Evolutionary conservation across 2,113 vertebrate genomes (phyloP).

Genomic region (Nycticorax nycticorax): DNA sequence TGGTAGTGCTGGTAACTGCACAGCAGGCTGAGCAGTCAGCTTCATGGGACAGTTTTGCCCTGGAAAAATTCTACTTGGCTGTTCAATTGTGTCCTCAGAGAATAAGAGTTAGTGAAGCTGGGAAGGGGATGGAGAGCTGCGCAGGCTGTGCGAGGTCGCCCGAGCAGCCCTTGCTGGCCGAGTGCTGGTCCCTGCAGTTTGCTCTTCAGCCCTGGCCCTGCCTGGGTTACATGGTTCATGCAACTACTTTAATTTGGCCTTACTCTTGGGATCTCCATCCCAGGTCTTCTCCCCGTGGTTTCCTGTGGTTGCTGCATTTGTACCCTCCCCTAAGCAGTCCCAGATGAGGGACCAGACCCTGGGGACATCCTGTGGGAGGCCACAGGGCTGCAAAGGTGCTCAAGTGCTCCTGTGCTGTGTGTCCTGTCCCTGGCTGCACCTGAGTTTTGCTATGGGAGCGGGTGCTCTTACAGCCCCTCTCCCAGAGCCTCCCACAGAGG

Average conservation of each 20-base stretch:
- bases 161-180: background rate
- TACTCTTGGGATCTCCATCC: background rate
- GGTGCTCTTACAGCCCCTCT: background rate
- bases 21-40: background rate
- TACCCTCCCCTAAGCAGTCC: background rate
- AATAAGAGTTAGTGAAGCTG: background rate
- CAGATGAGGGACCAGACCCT: rapidly evolving
- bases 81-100: background rate
- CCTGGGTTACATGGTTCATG: background rate
- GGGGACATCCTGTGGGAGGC: rapidly evolving
- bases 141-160: background rate
- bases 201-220: background rate
- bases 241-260: background rate
- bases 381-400: background rate
- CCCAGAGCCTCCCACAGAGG: rapidly evolving
- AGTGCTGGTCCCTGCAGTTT: background rate
- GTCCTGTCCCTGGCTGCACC: background rate
- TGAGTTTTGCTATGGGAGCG: background rate
- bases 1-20: background rate
- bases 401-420: background rate
- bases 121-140: rapidly evolving
- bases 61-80: background rate
- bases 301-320: background rate
- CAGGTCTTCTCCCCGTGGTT: background rate
- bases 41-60: background rate